Conservation (phyloP, 1,140 invertebrate genomes). For the Paraescarpia echinospica region DNA sequence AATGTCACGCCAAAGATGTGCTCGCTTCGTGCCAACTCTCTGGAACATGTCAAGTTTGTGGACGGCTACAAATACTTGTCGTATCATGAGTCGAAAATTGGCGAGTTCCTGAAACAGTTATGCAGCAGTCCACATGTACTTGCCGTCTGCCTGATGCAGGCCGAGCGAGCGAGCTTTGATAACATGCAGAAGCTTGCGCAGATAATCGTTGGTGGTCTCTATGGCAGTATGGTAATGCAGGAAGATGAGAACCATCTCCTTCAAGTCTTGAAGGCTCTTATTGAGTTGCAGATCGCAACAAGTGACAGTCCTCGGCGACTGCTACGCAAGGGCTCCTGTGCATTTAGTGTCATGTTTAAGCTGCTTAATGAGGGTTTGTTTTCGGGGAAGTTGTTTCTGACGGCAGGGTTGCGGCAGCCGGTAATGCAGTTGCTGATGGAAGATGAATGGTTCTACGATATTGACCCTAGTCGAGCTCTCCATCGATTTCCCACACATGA, state of each 20-base stretch:
- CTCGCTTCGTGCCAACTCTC: constrained; percentile 66
- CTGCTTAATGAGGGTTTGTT: constrained; percentile 88
- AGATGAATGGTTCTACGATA: constrained; percentile 88
- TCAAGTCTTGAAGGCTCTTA: constrained; percentile 76
- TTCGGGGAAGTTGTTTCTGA: constrained; percentile 88
- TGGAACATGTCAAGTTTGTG: constrained; percentile 80
- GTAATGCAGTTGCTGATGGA: constrained; percentile 91
- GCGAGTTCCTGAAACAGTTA: constrained; percentile 75
- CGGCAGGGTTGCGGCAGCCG: constrained; percentile 85
- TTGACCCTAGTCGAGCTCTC: constrained; percentile 84
- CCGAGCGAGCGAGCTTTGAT: constrained; percentile 67
- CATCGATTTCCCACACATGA: constrained; percentile 74
- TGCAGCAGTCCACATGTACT: constrained; percentile 79
- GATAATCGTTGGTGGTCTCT: constrained; percentile 79
- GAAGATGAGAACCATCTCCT: constrained; percentile 81
- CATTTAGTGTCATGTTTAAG: constrained; percentile 87
- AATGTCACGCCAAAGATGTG: constrained; percentile 67
- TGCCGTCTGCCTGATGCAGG: constrained; percentile 77
- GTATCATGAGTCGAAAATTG: constrained; percentile 73
- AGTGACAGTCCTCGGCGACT: constrained; percentile 81
- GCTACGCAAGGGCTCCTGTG: constrained; percentile 80
- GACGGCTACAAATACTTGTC: constrained; percentile 78
- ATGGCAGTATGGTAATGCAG: constrained; percentile 76
- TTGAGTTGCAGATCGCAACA: constrained; percentile 76
- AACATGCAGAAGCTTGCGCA: constrained; percentile 48